A percentile compares a stretch with the other conserved stretches of the same genome.
Evolutionary conservation across 2,888 invertebrate species (phyloP).

Genomic region (Meliscaeva auricollis): DNA sequence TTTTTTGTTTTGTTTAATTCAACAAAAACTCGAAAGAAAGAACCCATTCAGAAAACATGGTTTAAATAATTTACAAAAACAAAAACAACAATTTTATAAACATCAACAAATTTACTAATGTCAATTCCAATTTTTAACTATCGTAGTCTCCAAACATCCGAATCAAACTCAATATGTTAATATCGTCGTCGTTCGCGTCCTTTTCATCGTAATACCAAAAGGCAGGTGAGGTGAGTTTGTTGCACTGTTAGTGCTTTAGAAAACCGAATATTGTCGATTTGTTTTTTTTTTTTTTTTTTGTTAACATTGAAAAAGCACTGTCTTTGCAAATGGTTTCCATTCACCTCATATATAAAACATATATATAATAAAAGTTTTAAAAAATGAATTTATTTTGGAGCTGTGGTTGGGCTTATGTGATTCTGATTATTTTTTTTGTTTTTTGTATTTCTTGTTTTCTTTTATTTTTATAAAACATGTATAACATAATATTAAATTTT

Average conservation of each 20-base stretch:
- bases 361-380: slow-evolving; percentile 6
- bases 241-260: slow-evolving; percentile 50
- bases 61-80: background rate
- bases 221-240: slow-evolving; percentile 67
- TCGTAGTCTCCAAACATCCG: slow-evolving; percentile 57
- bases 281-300: slow-evolving; percentile 42
- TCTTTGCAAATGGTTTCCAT: slow-evolving; percentile 69
- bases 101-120: slow-evolving; percentile 15
- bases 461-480: background rate
- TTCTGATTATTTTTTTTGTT: slow-evolving; percentile 20
- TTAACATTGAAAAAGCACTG: slow-evolving; percentile 70
- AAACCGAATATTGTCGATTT: slow-evolving; percentile 52
- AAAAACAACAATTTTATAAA: background rate
- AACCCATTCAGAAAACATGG: slow-evolving; percentile 35
- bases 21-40: background rate
- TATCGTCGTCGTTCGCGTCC: slow-evolving; percentile 32
- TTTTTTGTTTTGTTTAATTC: background rate
- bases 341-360: slow-evolving; percentile 46
- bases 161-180: slow-evolving; percentile 68
- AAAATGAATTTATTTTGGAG: slow-evolving; percentile 56
- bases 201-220: slow-evolving; percentile 24
- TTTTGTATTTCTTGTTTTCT: slow-evolving; percentile 28
- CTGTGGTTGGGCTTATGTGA: slow-evolving; percentile 73
- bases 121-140: slow-evolving; percentile 29
- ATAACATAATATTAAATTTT: slow-evolving; percentile 12